phyloP scores from a whole-genome alignment of 2,888 invertebrate species.

The Ochlodes sylvanus region DNA sequence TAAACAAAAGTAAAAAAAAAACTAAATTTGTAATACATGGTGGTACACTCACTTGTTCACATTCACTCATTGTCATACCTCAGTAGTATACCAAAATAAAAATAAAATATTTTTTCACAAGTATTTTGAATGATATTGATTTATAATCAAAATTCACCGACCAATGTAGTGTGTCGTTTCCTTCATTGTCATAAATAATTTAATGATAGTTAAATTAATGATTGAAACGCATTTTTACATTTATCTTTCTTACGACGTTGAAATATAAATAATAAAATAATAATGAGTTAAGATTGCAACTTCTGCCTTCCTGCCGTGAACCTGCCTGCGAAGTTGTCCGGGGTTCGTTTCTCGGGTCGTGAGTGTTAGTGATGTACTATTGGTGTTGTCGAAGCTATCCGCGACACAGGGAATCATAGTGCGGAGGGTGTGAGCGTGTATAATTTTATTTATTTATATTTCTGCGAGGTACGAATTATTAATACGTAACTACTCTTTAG shows the following conservation, averaged over 20 bases:
- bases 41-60: no score
- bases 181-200: constrained; percentile 70
- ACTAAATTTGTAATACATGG: constrained; percentile 22
- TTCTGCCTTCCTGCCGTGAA: no score
- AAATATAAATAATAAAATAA: background rate
- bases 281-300: no score
- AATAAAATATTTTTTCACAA: constrained; percentile 65
- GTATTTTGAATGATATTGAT: constrained; percentile 28
- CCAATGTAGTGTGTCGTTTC: constrained; percentile 56
- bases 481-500: background rate
- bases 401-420: no score
- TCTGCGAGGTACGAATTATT: background rate
- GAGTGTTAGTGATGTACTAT: no score
- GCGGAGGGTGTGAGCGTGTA: no score
- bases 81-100: constrained; percentile 54
- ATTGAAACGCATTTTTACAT: constrained; percentile 51
- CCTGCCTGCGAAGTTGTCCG: no score
- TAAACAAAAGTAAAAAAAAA: constrained; percentile 28
- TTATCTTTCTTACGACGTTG: background rate
- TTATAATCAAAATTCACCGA: constrained; percentile 44
- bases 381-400: no score
- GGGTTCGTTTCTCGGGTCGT: no score
- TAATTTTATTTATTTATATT: background rate
- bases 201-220: constrained; percentile 74
- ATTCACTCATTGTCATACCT: constrained; percentile 65